Base-by-base conservation (phyloP, 2,113 vertebrate genomes). In the Circaetus gallicus region DNA sequence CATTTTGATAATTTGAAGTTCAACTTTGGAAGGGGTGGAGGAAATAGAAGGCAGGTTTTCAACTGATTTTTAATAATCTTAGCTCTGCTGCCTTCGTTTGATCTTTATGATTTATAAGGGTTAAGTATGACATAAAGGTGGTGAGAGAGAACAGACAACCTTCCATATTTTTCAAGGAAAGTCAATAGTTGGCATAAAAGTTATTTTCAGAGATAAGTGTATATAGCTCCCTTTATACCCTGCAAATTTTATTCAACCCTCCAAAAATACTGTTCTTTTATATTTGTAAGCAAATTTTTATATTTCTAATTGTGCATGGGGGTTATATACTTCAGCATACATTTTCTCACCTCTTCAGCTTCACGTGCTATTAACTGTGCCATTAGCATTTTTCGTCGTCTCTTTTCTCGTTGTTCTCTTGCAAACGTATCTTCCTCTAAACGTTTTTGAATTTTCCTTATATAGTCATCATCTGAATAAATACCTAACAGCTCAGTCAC, bases 381-480 rank as follows among this genome's bases (percentile, higher is more conserved):
- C 97, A 98, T 77, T 42, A 99, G 82, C 73, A 99, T 98, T 91
- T 96, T 98, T 79, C 98, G 92, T 3, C 98, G 95, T 70, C 99
- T 98, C 95, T 98, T 99, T 89, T 99, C 98, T 88, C 98, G 98
- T 93, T 99, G 98, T 34, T 99, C 98, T 16, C 98, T 97, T 22
- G 98, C 97, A 7, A 95, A 52, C 0, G 49, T 95, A 74, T 99
- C 98, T 95, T 99, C 99, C 89, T 99, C 97, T n/a, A 99, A 88
- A 65, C 97, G 98, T 95, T 98, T 98, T 70, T 98, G 98, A 94
- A 99, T 99, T 96, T 98, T 99, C 78, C 97, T 98, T 82, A 99
- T 97, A 89, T 99, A 99, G 11, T 99, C 98, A 69, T 97, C 98
- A 95, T 98, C 99, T 62, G 98, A 98, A 59, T 99, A 98, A 62